Percentiles rank a stretch among this genome's conserved stretches.
Conservation (phyloP, 2,888 invertebrate species). For the Oconnorella tubifera region DNA sequence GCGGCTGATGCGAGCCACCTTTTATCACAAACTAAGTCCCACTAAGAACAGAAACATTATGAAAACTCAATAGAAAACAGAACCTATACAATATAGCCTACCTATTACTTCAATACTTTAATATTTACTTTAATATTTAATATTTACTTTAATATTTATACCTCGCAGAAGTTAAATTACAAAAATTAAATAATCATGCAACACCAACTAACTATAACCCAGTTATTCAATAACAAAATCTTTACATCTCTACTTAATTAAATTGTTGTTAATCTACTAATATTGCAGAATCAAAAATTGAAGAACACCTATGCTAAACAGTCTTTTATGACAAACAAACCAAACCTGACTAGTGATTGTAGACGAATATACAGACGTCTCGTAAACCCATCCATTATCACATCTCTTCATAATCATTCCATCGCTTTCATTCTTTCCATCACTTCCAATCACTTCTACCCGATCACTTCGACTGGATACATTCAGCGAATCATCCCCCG, state of each 20-base stretch:
- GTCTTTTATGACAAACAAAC: no score
- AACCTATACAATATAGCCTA: not conserved
- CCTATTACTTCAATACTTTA: no score
- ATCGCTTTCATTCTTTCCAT: not conserved
- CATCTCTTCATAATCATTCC: no score
- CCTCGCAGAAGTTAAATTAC: no score
- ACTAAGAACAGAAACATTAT: conserved; percentile 13
- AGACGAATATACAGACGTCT: not conserved
- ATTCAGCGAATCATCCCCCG: not conserved
- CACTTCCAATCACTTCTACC: not conserved
- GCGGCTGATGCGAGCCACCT: conserved; percentile 21
- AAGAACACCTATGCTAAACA: no score
- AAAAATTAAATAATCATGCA: no score
- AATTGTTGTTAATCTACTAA: no score
- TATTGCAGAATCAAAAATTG: no score
- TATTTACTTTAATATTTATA: no score
- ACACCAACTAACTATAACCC: no score
- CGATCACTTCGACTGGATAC: not conserved
- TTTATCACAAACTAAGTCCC: conserved; percentile 28
- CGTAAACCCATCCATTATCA: not conserved
- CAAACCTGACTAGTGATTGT: not conserved
- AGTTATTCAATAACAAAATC: no score
- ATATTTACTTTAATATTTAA: not conserved
- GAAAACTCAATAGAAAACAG: not conserved
- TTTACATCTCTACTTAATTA: no score